These are phyloP conservation scores for Pipistrellus pygmaeus DNA, from an alignment of 2,797 vertebrate species.

Conservation along the genomic window DNA sequence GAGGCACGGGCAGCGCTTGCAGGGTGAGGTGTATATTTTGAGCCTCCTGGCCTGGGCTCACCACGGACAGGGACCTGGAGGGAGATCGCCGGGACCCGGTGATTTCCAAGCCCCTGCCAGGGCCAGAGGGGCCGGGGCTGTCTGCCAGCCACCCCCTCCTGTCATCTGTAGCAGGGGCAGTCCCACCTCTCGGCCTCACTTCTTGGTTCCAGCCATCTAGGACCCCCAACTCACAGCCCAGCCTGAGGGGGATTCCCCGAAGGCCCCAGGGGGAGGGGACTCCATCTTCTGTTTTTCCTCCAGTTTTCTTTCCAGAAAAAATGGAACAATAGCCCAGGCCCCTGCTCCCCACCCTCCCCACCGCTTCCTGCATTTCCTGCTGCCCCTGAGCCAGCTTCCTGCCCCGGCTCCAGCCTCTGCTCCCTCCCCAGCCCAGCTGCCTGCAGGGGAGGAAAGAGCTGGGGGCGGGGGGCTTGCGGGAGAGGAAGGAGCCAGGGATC, in stretches of 20 bases:
- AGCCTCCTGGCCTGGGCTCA: not conserved
- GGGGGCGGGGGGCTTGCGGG: constrained; percentile 57
- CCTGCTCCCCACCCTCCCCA: constrained; percentile 81
- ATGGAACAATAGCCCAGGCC: constrained; percentile 83
- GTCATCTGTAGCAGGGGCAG: not conserved
- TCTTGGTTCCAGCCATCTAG: not conserved
- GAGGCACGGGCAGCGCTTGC: not conserved
- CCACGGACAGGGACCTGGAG: not conserved
- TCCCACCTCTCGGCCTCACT: not conserved
- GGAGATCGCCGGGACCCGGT: not conserved
- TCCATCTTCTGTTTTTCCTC: constrained; percentile 81
- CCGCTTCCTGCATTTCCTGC: constrained; percentile 83
- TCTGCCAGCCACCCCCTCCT: not conserved
- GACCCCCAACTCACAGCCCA: constrained; percentile 50
- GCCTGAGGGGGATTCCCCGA: constrained; percentile 77
- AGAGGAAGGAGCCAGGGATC: constrained; percentile 76
- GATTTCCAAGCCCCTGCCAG: not conserved
- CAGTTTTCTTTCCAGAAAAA: constrained; percentile 81
- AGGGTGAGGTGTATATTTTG: not conserved
- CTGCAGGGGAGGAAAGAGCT: constrained; percentile 77
- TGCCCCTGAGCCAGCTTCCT: constrained; percentile 82
- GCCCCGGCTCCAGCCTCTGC: constrained; percentile 78
- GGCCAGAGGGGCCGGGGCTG: not conserved
- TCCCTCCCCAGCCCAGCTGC: constrained; percentile 80
- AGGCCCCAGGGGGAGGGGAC: constrained; percentile 71